phyloP scores from a whole-genome alignment of 1,140 invertebrate genomes.

The Onthophagus taurus region DNA sequence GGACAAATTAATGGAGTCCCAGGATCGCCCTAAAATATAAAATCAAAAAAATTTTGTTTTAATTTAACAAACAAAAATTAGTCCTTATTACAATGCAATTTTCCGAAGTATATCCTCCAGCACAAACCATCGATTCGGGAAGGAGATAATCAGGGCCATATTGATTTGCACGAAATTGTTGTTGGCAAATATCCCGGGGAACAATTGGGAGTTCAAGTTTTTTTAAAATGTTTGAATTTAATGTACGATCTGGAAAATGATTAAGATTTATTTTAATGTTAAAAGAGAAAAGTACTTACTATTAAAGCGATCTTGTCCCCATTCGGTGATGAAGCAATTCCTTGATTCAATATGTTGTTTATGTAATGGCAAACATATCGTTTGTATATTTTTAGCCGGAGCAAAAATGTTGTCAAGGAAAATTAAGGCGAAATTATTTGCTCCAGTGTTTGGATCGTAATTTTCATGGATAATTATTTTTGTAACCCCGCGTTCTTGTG shows the following conservation, averaged over 20 bases:
- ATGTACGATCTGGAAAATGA: too few species aligned
- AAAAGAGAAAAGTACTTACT: too few species aligned
- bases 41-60: too few species aligned
- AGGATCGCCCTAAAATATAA: constrained; percentile 45
- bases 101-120: constrained; percentile 49
- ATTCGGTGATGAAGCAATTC: constrained; percentile 47
- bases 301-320: constrained; percentile 52
- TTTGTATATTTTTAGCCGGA: constrained; percentile 54
- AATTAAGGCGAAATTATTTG: constrained; percentile 58
- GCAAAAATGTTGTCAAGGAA: constrained; percentile 45
- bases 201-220: constrained; percentile 41
- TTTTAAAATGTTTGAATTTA: too few species aligned
- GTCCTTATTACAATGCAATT: constrained; percentile 63
- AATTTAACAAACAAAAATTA: too few species aligned
- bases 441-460: constrained; percentile 42
- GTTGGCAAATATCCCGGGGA: constrained; percentile 33
- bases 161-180: constrained; percentile 35
- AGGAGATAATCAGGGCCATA: constrained; percentile 40
- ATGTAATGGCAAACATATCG: constrained; percentile 55
- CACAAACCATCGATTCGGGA: constrained; percentile 44
- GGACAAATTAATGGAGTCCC: constrained; percentile 43
- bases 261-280: too few species aligned
- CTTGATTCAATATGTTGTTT: constrained; percentile 31
- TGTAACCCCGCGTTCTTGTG: constrained; percentile 57
- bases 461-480: constrained; percentile 36